phyloP scores from a whole-genome alignment of 2,113 vertebrate species.

The Nycticryphes semicollaris region DNA sequence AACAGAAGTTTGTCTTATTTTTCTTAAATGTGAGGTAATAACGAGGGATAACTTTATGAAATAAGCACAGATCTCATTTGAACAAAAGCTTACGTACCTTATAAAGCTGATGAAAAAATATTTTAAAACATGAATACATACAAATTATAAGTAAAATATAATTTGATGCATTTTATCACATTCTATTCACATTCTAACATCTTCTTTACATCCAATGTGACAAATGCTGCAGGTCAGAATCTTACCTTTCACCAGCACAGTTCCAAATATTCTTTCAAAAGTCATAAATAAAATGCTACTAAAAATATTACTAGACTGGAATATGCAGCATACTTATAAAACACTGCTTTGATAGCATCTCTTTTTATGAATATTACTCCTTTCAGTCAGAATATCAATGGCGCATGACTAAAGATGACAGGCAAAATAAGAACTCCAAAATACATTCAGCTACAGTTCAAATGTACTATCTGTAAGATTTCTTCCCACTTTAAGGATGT shows the following conservation, averaged over 20 bases:
- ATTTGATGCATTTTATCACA: background rate
- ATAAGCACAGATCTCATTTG: background rate
- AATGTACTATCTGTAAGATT: background rate
- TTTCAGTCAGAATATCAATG: background rate
- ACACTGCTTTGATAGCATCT: background rate
- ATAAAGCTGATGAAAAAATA: background rate
- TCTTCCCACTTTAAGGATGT: slow-evolving; percentile 22
- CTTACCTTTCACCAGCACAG: background rate
- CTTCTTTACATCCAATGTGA: background rate
- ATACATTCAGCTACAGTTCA: slow-evolving; percentile 1
- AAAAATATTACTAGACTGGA: background rate
- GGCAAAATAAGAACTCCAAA: slow-evolving; percentile 21
- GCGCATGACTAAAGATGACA: slow-evolving; percentile 21
- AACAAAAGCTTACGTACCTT: background rate
- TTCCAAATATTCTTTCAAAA: background rate
- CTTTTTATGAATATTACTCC: background rate
- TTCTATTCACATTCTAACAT: background rate
- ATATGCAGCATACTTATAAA: background rate
- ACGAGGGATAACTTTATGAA: background rate
- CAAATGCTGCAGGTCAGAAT: background rate
- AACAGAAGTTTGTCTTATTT: background rate
- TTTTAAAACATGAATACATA: background rate
- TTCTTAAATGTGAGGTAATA: background rate
- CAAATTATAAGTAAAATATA: background rate
- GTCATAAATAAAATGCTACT: background rate